phyloP scores from a whole-genome alignment of 1,140 invertebrate genomes.

The Choristoneura fumiferana region DNA sequence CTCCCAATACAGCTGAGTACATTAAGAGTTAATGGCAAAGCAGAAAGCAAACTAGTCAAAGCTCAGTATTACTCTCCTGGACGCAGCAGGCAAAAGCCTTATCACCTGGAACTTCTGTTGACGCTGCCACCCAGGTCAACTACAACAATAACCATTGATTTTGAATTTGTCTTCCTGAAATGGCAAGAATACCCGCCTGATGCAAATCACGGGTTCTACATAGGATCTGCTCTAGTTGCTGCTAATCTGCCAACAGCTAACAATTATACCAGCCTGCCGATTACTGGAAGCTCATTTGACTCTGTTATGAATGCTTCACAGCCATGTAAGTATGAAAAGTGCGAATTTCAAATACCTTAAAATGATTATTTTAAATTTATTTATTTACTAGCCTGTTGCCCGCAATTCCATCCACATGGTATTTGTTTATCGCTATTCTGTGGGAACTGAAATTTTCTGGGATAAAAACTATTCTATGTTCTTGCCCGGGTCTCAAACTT shows the following conservation, averaged over 20 bases:
- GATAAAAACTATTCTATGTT: too few species aligned
- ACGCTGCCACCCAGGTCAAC: slow-evolving; percentile 88
- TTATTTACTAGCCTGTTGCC: too few species aligned
- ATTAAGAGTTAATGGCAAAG: slow-evolving; percentile 83
- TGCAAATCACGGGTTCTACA: slow-evolving; percentile 98
- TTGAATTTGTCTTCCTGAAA: slow-evolving; percentile 96
- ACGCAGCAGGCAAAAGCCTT: slow-evolving; percentile 88
- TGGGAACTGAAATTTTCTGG: too few species aligned
- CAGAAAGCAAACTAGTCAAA: slow-evolving; percentile 80
- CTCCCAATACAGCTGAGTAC: slow-evolving; percentile 95
- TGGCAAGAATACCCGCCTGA: slow-evolving; percentile 99
- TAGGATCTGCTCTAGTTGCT: slow-evolving; percentile 91
- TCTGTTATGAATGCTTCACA: slow-evolving; percentile 81
- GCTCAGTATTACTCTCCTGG: slow-evolving; percentile 87
- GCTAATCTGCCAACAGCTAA: slow-evolving; percentile 86
- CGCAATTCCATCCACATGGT: too few species aligned
- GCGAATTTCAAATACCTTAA: too few species aligned
- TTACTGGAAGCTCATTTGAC: slow-evolving; percentile 84
- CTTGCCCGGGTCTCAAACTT: too few species aligned
- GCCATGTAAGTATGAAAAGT: slow-evolving; percentile 57
- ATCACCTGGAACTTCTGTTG: slow-evolving; percentile 94
- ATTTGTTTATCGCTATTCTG: too few species aligned
- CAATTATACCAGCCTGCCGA: slow-evolving; percentile 88
- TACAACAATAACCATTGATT: slow-evolving; percentile 91
- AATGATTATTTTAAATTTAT: too few species aligned